Conservation (phyloP, 2,888 invertebrate species). For the Pyrrhia umbra region DNA sequence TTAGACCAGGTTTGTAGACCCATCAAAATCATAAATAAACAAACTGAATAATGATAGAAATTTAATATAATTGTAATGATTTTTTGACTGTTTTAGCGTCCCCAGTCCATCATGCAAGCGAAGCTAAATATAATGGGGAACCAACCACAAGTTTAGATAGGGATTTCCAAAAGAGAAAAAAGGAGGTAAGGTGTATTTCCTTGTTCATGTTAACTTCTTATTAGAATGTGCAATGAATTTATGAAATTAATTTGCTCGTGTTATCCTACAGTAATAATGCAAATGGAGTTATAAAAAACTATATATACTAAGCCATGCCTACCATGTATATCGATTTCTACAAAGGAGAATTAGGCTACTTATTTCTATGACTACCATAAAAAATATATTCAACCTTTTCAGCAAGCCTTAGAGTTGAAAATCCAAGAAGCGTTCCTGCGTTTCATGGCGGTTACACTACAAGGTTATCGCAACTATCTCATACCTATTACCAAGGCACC, state of each 20-base stretch:
- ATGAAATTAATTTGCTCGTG: too few relatives aligned
- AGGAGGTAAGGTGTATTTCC: constrained; percentile 90
- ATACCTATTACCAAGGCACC: constrained; percentile 98
- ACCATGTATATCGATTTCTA: too few relatives aligned
- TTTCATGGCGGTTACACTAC: constrained; percentile 97
- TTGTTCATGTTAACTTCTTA: background rate
- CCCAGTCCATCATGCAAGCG: constrained; percentile 82
- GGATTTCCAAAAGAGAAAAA: constrained; percentile 95
- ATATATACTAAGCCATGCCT: too few relatives aligned
- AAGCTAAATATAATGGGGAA: constrained; percentile 87
- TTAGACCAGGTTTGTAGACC: constrained; percentile 82
- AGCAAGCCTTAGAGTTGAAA: constrained; percentile 96
- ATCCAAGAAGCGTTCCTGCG: constrained; percentile 99
- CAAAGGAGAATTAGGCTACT: too few relatives aligned
- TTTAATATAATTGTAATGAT: too few relatives aligned
- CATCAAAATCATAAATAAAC: background rate
- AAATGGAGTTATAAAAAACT: too few relatives aligned
- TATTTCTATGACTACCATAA: background rate
- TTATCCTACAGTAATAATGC: too few relatives aligned
- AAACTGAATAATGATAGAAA: too few relatives aligned
- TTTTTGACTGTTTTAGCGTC: constrained; percentile 81
- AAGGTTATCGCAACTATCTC: constrained; percentile 96
- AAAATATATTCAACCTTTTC: constrained; percentile 59
- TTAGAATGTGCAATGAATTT: too few relatives aligned
- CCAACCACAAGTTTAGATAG: constrained; percentile 93